Evolutionary conservation across 1,140 invertebrate genomes (phyloP).

Genomic region (Eurosta solidaginis): DNA sequence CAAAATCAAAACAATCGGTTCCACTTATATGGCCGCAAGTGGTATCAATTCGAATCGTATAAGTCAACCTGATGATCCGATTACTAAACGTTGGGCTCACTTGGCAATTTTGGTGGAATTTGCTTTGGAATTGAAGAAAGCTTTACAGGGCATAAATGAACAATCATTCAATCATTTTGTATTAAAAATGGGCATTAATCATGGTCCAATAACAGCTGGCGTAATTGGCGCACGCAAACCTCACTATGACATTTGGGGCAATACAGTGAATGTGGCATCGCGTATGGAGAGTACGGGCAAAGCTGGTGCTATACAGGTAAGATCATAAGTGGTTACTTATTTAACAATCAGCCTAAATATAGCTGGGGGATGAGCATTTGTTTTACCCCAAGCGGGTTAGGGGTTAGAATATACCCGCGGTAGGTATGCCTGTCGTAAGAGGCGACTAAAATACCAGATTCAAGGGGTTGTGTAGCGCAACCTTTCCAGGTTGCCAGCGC

Average conservation of each 20-base stretch:
- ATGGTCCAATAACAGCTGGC: slow-evolving; percentile 92
- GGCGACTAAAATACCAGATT: too few species aligned
- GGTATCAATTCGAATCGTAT: slow-evolving; percentile 78
- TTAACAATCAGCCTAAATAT: too few species aligned
- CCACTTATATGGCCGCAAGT: slow-evolving; percentile 96
- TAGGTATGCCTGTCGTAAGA: too few species aligned
- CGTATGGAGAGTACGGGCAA: slow-evolving; percentile 97
- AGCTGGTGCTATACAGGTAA: slow-evolving; percentile 90
- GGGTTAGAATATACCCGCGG: too few species aligned
- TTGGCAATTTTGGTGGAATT: slow-evolving; percentile 86
- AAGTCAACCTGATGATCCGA: slow-evolving; percentile 72
- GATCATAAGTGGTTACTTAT: not conserved
- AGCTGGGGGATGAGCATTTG: too few species aligned
- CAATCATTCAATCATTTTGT: slow-evolving; percentile 96
- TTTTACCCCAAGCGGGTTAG: too few species aligned
- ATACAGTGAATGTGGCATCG: slow-evolving; percentile 94
- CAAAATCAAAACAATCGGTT: slow-evolving; percentile 98
- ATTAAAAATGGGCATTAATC: slow-evolving; percentile 93
- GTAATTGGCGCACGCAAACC: slow-evolving; percentile 94
- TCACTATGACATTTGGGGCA: slow-evolving; percentile 93
- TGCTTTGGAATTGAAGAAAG: slow-evolving; percentile 86
- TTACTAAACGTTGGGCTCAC: slow-evolving; percentile 80
- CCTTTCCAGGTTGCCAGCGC: too few species aligned
- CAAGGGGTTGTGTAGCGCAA: too few species aligned
- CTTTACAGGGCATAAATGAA: slow-evolving; percentile 88